Conservation (phyloP, 2,797 vertebrate genomes). For the Neostethus bicornis region DNA sequence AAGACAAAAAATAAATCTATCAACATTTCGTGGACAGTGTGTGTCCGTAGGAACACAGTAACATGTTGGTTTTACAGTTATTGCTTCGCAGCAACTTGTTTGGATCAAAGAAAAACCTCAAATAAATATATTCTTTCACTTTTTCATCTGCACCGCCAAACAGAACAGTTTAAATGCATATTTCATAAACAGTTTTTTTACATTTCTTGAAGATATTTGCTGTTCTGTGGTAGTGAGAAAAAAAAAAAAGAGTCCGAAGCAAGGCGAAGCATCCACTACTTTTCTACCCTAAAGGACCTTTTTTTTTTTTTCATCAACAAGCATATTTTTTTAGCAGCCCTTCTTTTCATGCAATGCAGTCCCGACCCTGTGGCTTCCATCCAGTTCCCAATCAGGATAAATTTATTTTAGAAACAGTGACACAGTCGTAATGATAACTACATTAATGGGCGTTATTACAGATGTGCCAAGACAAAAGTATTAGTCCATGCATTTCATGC, state of each 20-base stretch:
- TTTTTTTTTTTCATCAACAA: slow-evolving; percentile 41
- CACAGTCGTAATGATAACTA: slow-evolving; percentile 70
- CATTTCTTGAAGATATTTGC: slow-evolving; percentile 21
- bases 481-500: slow-evolving; percentile 86
- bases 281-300: slow-evolving; percentile 31
- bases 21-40: slow-evolving; percentile 28
- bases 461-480: slow-evolving; percentile 72
- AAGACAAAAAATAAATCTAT: slow-evolving; percentile 12
- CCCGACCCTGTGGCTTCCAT: slow-evolving; percentile 35
- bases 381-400: slow-evolving; percentile 74
- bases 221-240: slow-evolving; percentile 41
- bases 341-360: slow-evolving; percentile 74
- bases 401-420: slow-evolving; percentile 63
- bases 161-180: slow-evolving; percentile 49
- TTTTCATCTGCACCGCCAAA: slow-evolving; percentile 19
- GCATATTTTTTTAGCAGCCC: slow-evolving; percentile 71
- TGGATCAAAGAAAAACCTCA: slow-evolving; percentile 31
- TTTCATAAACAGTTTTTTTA: slow-evolving; percentile 37
- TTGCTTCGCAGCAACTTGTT: slow-evolving; percentile 67
- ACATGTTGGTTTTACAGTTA: slow-evolving; percentile 58
- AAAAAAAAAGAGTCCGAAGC: slow-evolving; percentile 50
- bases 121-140: slow-evolving; percentile 39
- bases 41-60: slow-evolving; percentile 19
- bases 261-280: slow-evolving; percentile 48
- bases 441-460: slow-evolving; percentile 68